Evolutionary conservation across 92 coral and sea anemone species (phyloP).

Genomic region (Siderastrea siderea): DNA sequence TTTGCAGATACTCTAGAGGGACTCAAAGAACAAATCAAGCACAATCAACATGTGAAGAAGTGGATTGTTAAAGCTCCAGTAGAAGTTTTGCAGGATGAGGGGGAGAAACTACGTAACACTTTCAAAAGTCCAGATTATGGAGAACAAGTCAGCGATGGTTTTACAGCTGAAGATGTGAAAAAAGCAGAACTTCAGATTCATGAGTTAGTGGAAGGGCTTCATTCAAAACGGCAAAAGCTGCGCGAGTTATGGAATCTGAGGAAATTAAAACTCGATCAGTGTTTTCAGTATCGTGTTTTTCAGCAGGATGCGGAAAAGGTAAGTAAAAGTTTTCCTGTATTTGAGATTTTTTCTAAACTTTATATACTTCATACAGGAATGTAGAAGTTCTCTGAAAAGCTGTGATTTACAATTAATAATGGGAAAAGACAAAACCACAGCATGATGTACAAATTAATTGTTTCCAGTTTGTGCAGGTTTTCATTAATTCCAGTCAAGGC

Average conservation of each 20-base stretch:
- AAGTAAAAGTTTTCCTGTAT: neutral
- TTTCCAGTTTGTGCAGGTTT: no score
- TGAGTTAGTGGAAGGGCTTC: constrained; percentile 86
- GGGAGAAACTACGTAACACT: constrained; percentile 81
- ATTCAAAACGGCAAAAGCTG: constrained; percentile 90
- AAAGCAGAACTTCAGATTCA: constrained; percentile 88
- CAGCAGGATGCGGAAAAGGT: constrained; percentile 98
- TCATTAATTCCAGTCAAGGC: no score
- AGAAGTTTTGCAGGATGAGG: constrained; percentile 93
- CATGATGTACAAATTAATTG: no score
- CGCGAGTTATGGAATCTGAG: constrained; percentile 95
- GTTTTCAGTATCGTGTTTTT: constrained; percentile 92
- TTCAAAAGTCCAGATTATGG: constrained; percentile 69
- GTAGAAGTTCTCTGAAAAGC: neutral
- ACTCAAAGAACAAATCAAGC: constrained; percentile 91
- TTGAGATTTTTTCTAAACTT: neutral
- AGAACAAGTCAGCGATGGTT: constrained; percentile 76
- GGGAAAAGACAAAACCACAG: no score
- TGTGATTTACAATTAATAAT: no score
- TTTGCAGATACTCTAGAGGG: constrained; percentile 90
- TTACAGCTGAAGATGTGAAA: constrained; percentile 78
- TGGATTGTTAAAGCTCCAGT: constrained; percentile 99
- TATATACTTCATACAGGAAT: neutral
- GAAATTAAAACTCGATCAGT: constrained; percentile 92
- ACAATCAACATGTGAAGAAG: constrained; percentile 96